phyloP scores from a whole-genome alignment of 2,888 invertebrate species.

The Lasioglossum oenotherae region DNA sequence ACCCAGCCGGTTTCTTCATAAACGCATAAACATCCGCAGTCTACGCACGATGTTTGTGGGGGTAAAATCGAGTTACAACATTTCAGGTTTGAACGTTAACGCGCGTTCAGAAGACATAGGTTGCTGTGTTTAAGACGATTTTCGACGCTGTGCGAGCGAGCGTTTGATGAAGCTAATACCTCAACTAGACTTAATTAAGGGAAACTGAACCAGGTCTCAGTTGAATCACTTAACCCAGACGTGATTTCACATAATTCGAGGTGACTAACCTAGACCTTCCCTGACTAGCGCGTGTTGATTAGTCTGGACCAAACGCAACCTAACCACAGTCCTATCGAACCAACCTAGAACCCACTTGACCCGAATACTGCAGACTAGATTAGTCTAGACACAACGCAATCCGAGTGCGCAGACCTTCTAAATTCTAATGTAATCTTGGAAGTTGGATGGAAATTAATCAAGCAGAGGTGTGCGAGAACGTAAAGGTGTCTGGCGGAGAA shows the following conservation, averaged over 20 bases:
- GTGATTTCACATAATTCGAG: background rate
- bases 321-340: background rate
- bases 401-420: too few species aligned
- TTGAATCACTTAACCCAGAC: constrained; percentile 5
- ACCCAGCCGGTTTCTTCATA: too few species aligned
- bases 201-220: constrained; percentile 2
- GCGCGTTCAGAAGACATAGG: too few species aligned
- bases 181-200: background rate
- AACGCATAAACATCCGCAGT: too few species aligned
- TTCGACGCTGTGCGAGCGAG: background rate
- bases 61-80: background rate
- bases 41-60: too few species aligned
- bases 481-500: too few species aligned
- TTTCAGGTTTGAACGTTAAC: background rate
- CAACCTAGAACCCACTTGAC: background rate
- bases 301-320: background rate
- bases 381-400: too few species aligned
- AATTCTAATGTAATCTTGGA: too few species aligned
- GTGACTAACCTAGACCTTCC: background rate
- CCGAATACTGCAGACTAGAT: background rate
- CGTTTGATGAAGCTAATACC: background rate
- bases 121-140: background rate
- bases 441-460: too few species aligned
- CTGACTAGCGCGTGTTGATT: background rate
- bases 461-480: too few species aligned